Conservation (phyloP, 2,113 vertebrate genomes). For the Muntiacus reevesi region DNA sequence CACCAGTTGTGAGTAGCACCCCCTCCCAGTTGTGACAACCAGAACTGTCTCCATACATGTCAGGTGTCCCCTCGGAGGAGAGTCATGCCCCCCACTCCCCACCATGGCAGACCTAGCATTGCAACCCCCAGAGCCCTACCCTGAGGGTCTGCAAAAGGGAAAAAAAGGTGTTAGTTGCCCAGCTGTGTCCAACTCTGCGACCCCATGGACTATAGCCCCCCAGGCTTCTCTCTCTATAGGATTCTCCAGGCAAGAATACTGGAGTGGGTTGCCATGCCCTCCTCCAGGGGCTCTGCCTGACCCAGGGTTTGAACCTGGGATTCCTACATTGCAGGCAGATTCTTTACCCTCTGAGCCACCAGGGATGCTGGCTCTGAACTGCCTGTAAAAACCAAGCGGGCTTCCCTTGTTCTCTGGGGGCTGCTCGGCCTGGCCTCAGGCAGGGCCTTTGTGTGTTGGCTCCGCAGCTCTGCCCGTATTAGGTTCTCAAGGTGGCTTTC, state of each 20-base stretch:
- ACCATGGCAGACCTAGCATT: neutral
- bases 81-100: neutral
- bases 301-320: neutral
- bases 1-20: neutral
- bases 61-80: neutral
- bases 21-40: neutral
- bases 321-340: neutral
- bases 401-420: neutral
- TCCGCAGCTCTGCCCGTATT: neutral
- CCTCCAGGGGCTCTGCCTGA: neutral
- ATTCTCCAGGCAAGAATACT: neutral
- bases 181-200: neutral
- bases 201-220: neutral
- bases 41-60: neutral
- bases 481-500: neutral
- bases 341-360: neutral
- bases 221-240: neutral
- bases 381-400: neutral
- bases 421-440: neutral
- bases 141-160: neutral
- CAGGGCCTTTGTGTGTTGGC: neutral
- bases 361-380: rapidly evolving
- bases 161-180: neutral
- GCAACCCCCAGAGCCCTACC: neutral
- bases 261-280: neutral